Evolutionary conservation across 2,113 vertebrate species (phyloP), one percentile per base, ranked within the genome.

Genomic region (Pungitius pungitius): DNA sequence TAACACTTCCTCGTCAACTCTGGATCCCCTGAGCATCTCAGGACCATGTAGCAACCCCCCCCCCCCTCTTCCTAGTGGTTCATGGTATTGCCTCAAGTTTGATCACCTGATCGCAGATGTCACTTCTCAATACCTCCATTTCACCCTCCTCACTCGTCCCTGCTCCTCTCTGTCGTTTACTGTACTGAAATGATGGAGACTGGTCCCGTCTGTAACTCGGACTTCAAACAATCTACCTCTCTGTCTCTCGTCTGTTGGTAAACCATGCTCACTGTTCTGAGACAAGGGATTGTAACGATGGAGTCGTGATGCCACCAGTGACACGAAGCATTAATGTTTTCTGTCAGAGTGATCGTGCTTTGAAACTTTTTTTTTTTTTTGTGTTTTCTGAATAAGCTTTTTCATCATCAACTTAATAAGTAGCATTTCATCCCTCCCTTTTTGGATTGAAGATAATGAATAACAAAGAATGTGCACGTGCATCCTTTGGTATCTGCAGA

Each of bases 161-260:
- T 82, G 71, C 80, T 69, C 71, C 68, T 79, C 75, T 86, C 26
- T 70, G 27, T 69, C 47, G 52, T 83, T 76, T 73, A 77, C 67
- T 72, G 61, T 77, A 77, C 82, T 52, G 42, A 78, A 82, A 83
- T 56, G 33, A 84, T 81, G 72, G 75, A 73, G 86, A 85, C 78
- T 80, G 62, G 75, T 87, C 77, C 78, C 70, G 82, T 90, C 79
- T 83, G 77, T 80, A 81, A 95, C 94, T 94, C 92, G 89, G 93
- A 96, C 93, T 94, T 94, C 82, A 88, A 83, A 87, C 95, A 95
- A 98, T 97, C 97, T 98, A 99, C 97, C 97, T 99, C 96, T 95
- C 89, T 85, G 81, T 92, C 94, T 95, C 94, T 95, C 72, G 70
- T 87, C 80, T 90, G 75, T 88, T 77, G 82, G 75, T 89, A 85